Base-by-base conservation (phyloP, 2,113 vertebrate species). In the Orientallactaga bullata region DNA sequence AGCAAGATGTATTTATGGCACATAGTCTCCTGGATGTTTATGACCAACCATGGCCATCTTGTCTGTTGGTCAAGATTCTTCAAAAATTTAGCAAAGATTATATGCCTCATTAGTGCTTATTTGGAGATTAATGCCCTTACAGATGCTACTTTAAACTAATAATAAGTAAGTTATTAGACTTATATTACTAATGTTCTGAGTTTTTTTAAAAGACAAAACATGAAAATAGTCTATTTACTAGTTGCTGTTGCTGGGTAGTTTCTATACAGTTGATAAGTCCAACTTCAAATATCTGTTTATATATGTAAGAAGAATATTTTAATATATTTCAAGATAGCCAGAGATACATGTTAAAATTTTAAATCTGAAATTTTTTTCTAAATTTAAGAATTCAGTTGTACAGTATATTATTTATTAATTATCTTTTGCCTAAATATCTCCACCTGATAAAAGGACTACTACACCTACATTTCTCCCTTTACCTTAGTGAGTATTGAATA, bases 361-460 rank as follows among this genome's bases (percentile, higher is more conserved):
- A 83, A 85, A 24, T 79, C 47, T 88, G 20, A 83, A 88, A 76
- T 30, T 9, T 79, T 47, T 68, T 39, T 78, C 35, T 42, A 81
- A 60, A 92, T 94, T 71, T 85, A 72, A 60, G 10, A 87, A 60
- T 86, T 68, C 60, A 95, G 51, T 71, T 94, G 8, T 20, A 39
- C 1, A 61, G n/a, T 79, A 28, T 42, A 7, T 63, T 39, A 42
- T 65, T 82, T 80, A 21, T 5, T 82, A 80, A 51, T 82, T 60
- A 61, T 66, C 86, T 84, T 63, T 87, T 88, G 7, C 30, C 3
- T 72, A 8, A 23, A 0, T 69, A 47, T 89, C 15, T 47, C 16
- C 0, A 72, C 9, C 11, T 95, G 68, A 60, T 89, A 51, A 55
- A 86, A 77, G 23, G 37, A 74, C 32, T 35, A 23, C 21, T 77